phyloP scores from a whole-genome alignment of 2,888 invertebrate genomes.

The Bombylius major region DNA sequence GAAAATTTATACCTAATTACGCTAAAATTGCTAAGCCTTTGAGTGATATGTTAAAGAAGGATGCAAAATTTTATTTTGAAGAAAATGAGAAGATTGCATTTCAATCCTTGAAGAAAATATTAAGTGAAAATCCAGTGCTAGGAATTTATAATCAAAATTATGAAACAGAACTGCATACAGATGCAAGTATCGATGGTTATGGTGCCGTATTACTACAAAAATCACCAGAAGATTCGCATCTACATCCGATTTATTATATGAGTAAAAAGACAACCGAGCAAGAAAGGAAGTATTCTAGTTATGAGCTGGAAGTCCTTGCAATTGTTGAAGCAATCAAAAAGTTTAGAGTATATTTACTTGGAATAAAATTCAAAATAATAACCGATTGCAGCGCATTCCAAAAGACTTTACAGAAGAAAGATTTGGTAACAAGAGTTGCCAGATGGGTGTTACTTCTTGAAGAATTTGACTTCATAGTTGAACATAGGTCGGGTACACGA shows the following conservation, averaged over 20 bases:
- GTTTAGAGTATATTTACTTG: background rate
- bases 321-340: background rate
- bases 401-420: no score
- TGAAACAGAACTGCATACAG: background rate
- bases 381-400: background rate
- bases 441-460: no score
- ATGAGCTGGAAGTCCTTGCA: background rate
- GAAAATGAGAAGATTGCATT: background rate
- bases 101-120: background rate
- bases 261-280: background rate
- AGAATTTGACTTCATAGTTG: no score
- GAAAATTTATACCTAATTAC: no score
- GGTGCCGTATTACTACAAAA: background rate
- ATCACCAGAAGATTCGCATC: background rate
- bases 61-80: no score
- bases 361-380: background rate
- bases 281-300: background rate
- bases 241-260: background rate
- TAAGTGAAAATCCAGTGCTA: background rate
- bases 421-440: background rate
- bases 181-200: background rate
- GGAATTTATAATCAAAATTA: background rate
- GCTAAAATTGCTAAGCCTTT: no score
- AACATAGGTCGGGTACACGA: no score
- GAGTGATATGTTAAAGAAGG: no score